Evolutionary conservation across 2,797 vertebrate species (phyloP), one percentile per base, ranked within the genome.

Genomic region (Psittacula echo): DNA sequence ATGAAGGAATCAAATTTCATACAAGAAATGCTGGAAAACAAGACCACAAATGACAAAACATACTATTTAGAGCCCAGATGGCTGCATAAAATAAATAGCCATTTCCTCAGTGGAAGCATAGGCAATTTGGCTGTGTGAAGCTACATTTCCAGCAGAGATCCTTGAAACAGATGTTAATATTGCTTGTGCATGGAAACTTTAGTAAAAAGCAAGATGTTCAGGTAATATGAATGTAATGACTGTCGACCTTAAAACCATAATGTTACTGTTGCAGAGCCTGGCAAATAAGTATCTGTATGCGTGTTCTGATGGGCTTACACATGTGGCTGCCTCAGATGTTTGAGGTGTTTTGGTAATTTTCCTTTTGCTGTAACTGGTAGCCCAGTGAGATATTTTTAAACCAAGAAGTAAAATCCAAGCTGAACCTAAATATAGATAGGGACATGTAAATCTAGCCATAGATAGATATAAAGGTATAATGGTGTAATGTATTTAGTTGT

Each of bases 81-180:
- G 98, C 95, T 94, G 96, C 97, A 97, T 98, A 98, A 98, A 98
- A 98, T 98, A 98, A 98, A 98, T 98, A 97, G 98, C 97, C 93
- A 19, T 98, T 97, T 98, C 97, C 98, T 98, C 96, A 47, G 98
- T 98, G 97, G 98, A 97, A 97, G 94, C 97, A 91, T 77, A 97
- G 96, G 98, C 98, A 98, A 98, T 98, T 98, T 98, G 98, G 97
- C 98, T 98, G 96, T 94, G 96, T 95, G 97, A 97, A 98, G 97
- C 96, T 97, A 90, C 97, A 95, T 96, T 98, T 98, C 97, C 98
- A 98, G 96, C 97, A 97, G 97, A 98, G 98, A 98, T 96, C 96
- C 95, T 97, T 96, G 97, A 98, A 98, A 97, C 98, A 98, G 98
- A 98, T 98, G 98, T 98, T 98, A 96, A 97, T 98, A 97, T 98